Evolutionary conservation across 2,113 vertebrate genomes (phyloP).

Genomic region (Alectura lathami): DNA sequence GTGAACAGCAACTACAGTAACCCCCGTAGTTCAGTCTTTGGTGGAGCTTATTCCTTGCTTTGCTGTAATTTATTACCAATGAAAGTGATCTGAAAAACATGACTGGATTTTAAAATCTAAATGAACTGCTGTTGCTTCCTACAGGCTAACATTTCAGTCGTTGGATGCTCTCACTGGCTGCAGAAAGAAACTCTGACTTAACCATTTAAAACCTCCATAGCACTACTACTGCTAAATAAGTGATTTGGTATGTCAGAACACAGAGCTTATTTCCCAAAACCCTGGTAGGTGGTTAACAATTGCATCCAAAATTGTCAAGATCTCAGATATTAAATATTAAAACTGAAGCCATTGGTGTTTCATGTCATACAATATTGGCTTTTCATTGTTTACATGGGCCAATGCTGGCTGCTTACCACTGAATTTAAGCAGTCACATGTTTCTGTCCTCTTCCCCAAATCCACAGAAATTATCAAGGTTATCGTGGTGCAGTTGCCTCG

Average conservation of each 20-base stretch:
- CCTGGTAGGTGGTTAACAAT: background rate
- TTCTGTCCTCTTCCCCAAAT: background rate
- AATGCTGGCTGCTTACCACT: background rate
- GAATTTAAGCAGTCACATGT: background rate
- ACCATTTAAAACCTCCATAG: background rate
- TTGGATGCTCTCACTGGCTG: background rate
- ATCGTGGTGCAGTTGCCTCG: background rate
- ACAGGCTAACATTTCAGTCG: background rate
- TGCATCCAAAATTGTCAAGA: background rate
- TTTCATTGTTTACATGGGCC: background rate
- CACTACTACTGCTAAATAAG: background rate
- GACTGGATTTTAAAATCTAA: background rate
- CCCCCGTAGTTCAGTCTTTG: background rate
- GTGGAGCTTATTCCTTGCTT: background rate
- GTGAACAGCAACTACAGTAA: background rate
- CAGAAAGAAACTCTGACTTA: background rate
- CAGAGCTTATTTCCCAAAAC: background rate
- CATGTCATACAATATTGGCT: background rate
- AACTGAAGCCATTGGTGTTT: background rate
- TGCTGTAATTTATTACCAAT: background rate
- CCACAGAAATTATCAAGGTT: constrained; percentile 2
- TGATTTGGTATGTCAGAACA: background rate
- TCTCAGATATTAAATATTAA: background rate
- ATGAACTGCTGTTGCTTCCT: background rate
- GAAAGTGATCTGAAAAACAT: background rate